Evolutionary conservation across 2,888 invertebrate species (phyloP), one percentile per base, ranked within the genome.

Genomic region (Athalia circularis): DNA sequence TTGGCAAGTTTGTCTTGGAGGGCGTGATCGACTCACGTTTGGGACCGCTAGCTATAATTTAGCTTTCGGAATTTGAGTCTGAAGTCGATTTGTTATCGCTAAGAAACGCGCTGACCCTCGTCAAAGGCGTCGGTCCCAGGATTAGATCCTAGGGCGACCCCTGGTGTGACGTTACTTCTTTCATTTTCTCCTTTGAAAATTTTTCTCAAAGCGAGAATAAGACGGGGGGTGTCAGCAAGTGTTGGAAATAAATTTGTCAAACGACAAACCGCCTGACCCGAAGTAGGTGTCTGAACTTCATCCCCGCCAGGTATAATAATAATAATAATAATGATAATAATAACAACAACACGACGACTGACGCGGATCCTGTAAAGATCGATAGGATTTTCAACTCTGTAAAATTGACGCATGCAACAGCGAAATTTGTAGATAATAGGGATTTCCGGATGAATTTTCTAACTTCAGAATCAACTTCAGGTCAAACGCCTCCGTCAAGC

Each of bases 81-180:
- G n/a, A 15, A 75, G 75, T 52, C 75, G 75, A 75, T 75, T 75
- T 75, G 75, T 75, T 75, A 75, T 75, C 75, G 75, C 50, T 29
- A 50, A 72, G 70, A 72, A 72, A 72, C 57, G 59, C 68, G 47
- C 8, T 54, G 75, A 75, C 75, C 75, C 62, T 75, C 75, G 75
- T 75, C 75, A 75, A 75, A 62, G 62, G 48, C 29, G 29, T 29
- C 29, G 29, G 29, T 62, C 15, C 50, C 74, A 15, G 47, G 48
- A 13, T 3, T 61, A 74, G 61, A 70, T 54, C 68, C 68, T n/a
- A n/a, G 48, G 15, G 7, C 15, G 50, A 64, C 9, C 75, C 75
- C 75, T n/a, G 75, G 75, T 48, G 75, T 48, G 62, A 43, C 52
- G 75, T 64, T 64, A 75, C 62, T 75, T 62, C 75, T 75, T 62